Conservation (phyloP, 53 echinoderm and acorn worm genomes). For the Pentamera pediparva region DNA sequence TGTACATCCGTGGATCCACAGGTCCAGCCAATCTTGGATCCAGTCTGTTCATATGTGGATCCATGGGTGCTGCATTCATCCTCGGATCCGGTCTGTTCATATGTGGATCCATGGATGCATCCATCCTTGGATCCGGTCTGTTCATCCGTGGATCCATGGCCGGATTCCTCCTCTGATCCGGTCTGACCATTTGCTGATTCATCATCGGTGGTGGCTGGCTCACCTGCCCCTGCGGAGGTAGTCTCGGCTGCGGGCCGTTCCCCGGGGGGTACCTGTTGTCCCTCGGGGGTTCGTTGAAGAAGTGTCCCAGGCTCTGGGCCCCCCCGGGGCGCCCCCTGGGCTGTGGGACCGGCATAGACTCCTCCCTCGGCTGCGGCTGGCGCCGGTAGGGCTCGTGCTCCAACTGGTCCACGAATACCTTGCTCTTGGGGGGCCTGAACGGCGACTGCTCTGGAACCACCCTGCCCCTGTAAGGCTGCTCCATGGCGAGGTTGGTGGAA, state of each 20-base stretch:
- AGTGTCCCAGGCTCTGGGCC: not conserved
- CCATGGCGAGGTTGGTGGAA: constrained; percentile 33
- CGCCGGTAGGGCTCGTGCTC: constrained; percentile 55
- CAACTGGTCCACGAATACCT: constrained; percentile 43
- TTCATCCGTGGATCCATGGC: not conserved
- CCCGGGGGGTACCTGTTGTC: not conserved
- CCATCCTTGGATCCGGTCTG: not conserved
- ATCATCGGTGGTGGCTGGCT: not conserved
- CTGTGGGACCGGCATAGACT: constrained; percentile 45
- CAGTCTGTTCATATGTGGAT: not conserved
- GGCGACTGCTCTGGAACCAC: constrained; percentile 28
- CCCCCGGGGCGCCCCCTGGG: constrained; percentile 41
- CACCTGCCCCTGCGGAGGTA: constrained; percentile 30
- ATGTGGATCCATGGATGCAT: not conserved
- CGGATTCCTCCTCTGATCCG: not conserved
- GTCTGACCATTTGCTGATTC: not conserved
- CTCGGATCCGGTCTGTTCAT: not conserved
- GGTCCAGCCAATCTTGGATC: not conserved
- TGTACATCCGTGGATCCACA: not conserved
- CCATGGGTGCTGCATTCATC: not conserved
- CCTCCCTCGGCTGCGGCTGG: constrained; percentile 30
- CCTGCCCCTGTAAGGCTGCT: constrained; percentile 46
- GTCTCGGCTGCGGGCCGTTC: constrained; percentile 10
- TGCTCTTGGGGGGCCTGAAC: constrained; percentile 18
- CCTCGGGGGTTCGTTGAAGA: not conserved